Conservation (phyloP, 1,140 invertebrate species). For the Cydia amplana region DNA sequence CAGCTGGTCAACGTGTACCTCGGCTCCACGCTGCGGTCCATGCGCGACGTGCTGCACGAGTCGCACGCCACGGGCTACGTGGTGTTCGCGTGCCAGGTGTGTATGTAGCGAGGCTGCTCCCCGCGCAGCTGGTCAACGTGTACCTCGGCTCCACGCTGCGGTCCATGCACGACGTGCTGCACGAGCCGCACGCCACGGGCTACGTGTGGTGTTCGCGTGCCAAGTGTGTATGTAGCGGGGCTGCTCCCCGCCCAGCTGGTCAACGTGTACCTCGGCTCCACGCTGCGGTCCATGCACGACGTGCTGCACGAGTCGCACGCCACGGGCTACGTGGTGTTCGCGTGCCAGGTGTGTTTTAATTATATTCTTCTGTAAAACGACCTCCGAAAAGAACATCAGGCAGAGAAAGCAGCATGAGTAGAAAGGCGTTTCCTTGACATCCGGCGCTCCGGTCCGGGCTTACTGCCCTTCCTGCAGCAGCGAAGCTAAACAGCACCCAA, state of each 20-base stretch:
- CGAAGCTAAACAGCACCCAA: too few relatives aligned
- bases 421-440: too few relatives aligned
- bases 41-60: conserved; percentile 92
- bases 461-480: too few relatives aligned
- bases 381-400: too few relatives aligned
- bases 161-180: conserved; percentile 94
- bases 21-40: conserved; percentile 90
- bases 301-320: conserved; percentile 88
- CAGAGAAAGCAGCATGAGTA: too few relatives aligned
- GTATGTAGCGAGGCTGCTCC: background rate
- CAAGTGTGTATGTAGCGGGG: conserved; percentile 65
- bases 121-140: conserved; percentile 86
- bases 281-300: conserved; percentile 92
- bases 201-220: conserved; percentile 81
- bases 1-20: conserved; percentile 92
- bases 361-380: too few relatives aligned
- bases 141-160: conserved; percentile 91
- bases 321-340: conserved; percentile 87
- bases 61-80: conserved; percentile 83
- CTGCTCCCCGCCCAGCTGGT: conserved; percentile 90
- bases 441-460: too few relatives aligned
- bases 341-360: conserved; percentile 82
- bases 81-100: too few relatives aligned
- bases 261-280: conserved; percentile 92
- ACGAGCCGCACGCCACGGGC: conserved; percentile 86